These are phyloP conservation scores for Brachylomia viminalis DNA, from an alignment of 2,888 invertebrate genomes.

Conservation along the genomic window DNA sequence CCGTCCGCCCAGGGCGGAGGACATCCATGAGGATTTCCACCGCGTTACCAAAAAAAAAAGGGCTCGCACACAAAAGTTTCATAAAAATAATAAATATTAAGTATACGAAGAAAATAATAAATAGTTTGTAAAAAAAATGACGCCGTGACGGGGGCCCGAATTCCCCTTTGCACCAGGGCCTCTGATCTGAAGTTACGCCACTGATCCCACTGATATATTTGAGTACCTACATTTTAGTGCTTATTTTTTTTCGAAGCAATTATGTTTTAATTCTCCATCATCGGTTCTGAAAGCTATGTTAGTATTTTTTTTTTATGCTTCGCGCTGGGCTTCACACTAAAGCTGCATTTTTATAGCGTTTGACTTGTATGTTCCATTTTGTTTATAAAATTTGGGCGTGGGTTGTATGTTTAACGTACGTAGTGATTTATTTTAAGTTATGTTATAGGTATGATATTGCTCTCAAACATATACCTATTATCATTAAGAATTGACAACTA, in stretches of 20 bases:
- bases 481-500: conserved; percentile 43
- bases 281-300: conserved; percentile 53
- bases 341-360: conserved; percentile 58
- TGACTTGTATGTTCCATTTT: conserved; percentile 43
- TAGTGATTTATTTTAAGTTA: conserved; percentile 57
- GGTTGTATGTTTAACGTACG: conserved; percentile 54
- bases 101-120: not conserved
- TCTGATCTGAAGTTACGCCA: conserved; percentile 7
- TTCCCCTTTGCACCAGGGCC: not conserved
- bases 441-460: conserved; percentile 57
- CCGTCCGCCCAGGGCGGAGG: no score
- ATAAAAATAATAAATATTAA: not conserved
- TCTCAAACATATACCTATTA: conserved; percentile 52
- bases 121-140: not conserved
- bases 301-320: conserved; percentile 45
- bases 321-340: conserved; percentile 33
- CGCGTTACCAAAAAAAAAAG: no score
- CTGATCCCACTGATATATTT: conserved; percentile 23
- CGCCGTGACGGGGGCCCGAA: no score
- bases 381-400: conserved; percentile 49
- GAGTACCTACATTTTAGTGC: conserved; percentile 41
- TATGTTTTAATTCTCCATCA: conserved; percentile 46
- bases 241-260: conserved; percentile 47
- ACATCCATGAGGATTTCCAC: no score
- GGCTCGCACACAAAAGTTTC: not conserved